Evolutionary conservation across 2,113 vertebrate genomes (phyloP).

Genomic region (Charina bottae): DNA sequence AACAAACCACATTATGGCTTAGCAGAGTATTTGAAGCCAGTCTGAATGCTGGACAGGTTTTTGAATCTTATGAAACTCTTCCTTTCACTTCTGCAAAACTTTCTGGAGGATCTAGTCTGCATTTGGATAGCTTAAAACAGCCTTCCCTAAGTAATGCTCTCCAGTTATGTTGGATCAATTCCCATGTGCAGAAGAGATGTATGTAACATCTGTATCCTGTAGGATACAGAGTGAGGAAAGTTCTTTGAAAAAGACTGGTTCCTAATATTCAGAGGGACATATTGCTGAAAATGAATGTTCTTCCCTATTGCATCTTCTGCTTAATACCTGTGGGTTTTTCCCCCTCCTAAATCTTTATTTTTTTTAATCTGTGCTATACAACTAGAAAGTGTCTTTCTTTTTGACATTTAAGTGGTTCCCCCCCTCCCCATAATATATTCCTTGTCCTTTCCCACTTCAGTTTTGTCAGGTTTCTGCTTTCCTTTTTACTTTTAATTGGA

Average conservation of each 20-base stretch:
- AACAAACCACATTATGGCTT: neutral
- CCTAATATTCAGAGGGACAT: neutral
- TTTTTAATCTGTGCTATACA: neutral
- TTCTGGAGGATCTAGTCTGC: neutral
- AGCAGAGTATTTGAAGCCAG: neutral
- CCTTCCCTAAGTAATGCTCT: neutral
- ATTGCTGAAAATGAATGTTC: neutral
- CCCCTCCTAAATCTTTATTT: neutral
- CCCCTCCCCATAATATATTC: neutral
- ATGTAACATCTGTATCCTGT: neutral
- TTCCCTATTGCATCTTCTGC: neutral
- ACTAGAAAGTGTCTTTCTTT: neutral
- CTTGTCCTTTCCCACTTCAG: neutral
- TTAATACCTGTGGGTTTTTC: neutral
- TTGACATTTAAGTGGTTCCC: neutral
- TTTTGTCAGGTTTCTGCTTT: neutral
- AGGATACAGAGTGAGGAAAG: neutral
- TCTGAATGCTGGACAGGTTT: neutral
- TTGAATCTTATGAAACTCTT: neutral
- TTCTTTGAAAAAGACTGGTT: neutral
- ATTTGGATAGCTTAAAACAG: neutral
- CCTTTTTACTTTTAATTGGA: neutral
- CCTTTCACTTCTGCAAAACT: neutral
- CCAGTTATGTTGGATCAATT: neutral
- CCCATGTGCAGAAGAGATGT: neutral